Conservation (phyloP, 1,140 invertebrate species). For the Monomorium pharaonis region DNA sequence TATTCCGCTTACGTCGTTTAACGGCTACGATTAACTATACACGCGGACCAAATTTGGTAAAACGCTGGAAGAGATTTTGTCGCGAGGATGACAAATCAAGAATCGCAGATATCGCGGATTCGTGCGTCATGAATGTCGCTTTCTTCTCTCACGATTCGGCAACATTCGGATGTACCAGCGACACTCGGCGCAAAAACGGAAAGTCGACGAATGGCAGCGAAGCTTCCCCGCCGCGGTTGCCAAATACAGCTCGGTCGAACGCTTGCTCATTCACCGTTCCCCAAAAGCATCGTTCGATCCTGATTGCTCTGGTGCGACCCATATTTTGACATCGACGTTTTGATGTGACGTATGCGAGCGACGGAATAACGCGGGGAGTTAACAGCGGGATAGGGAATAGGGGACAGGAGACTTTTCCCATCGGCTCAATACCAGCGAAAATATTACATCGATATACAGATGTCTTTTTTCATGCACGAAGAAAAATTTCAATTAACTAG, state of each 20-base stretch:
- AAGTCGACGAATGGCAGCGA: conserved; percentile 52
- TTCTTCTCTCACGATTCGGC: conserved; percentile 48
- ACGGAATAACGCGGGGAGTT: conserved; percentile 40
- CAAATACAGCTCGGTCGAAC: conserved; percentile 38
- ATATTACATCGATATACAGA: not conserved
- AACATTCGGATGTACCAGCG: conserved; percentile 50
- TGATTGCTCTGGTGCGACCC: conserved; percentile 71
- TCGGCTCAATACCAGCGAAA: not conserved
- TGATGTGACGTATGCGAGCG: conserved; percentile 62
- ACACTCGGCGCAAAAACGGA: conserved; percentile 65
- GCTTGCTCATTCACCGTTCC: conserved; percentile 19
- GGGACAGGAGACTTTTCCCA: conserved; percentile 15
- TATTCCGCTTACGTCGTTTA: not conserved
- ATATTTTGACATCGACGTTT: conserved; percentile 71
- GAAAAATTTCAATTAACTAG: not conserved
- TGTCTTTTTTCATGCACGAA: not conserved
- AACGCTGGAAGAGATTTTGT: not conserved
- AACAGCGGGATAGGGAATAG: conserved; percentile 31
- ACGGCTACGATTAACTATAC: not conserved
- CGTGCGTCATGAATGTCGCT: conserved; percentile 8
- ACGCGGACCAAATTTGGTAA: not conserved
- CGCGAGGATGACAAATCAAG: conserved; percentile 51
- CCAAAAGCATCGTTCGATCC: conserved; percentile 67
- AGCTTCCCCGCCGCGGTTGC: not conserved
- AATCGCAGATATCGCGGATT: not conserved